phyloP scores from a whole-genome alignment of 2,888 invertebrate genomes.

The Aelia acuminata region DNA sequence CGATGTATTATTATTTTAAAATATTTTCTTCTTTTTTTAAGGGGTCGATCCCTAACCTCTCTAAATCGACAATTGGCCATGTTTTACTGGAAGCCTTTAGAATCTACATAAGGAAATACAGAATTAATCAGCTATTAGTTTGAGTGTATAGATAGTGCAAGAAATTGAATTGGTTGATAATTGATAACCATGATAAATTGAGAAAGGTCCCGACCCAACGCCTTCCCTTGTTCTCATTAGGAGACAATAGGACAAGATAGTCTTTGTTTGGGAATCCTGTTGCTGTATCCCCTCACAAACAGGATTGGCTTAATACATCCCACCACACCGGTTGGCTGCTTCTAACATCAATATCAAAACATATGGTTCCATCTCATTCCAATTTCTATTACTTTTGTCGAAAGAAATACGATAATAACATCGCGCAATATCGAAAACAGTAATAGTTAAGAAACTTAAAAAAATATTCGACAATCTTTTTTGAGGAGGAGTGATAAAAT shows the following conservation, averaged over 20 bases:
- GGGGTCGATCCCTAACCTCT: too few species aligned
- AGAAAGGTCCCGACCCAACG: not conserved
- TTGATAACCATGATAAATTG: not conserved
- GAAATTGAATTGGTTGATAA: not conserved
- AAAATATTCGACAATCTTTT: too few species aligned
- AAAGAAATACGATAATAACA: too few species aligned
- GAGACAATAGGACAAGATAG: not conserved
- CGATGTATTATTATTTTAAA: too few species aligned
- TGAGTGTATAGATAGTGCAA: not conserved
- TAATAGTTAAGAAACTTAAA: too few species aligned
- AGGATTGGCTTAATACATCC: not conserved
- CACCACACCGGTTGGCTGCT: not conserved
- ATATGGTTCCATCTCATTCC: not conserved
- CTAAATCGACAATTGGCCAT: too few species aligned
- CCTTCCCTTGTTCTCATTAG: not conserved
- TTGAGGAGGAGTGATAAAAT: too few species aligned
- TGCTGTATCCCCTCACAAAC: not conserved
- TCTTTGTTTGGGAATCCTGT: constrained; percentile 1
- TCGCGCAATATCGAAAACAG: too few species aligned
- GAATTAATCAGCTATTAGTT: not conserved
- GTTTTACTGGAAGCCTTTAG: too few species aligned
- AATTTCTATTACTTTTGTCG: not conserved
- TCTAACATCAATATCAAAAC: not conserved
- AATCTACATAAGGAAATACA: not conserved
- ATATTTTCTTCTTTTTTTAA: too few species aligned